phyloP scores from a whole-genome alignment of 2,888 invertebrate species.

The Blastobasis lacticolella region DNA sequence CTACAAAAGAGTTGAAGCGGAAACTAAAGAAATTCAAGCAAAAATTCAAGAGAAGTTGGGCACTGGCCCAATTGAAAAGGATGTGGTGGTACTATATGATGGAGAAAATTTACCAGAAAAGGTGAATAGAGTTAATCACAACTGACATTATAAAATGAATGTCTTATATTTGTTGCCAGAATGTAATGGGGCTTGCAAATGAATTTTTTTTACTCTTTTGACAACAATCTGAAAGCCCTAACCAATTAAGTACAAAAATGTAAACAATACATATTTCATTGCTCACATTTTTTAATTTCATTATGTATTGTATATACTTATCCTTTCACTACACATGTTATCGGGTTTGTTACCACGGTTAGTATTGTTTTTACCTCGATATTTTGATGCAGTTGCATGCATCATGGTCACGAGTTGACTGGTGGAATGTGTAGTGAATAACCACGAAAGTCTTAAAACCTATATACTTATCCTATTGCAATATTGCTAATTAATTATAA shows the following conservation, averaged over 20 bases:
- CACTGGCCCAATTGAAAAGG: constrained; percentile 84
- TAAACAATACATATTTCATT: no score
- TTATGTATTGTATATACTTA: background rate
- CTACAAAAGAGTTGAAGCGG: constrained; percentile 85
- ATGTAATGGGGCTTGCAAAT: no score
- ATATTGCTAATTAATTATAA: background rate
- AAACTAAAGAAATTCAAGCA: constrained; percentile 87
- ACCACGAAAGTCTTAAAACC: no score
- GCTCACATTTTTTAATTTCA: no score
- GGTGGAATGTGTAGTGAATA: background rate
- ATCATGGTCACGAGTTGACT: background rate
- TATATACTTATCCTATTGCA: background rate
- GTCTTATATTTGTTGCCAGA: no score
- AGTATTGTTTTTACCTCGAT: no score
- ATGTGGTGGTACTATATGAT: constrained; percentile 89
- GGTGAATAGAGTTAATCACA: constrained; percentile 23
- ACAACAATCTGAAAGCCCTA: background rate
- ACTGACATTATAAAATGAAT: background rate
- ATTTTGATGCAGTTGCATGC: background rate
- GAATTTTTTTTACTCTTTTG: background rate
- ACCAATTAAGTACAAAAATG: no score
- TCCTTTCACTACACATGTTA: no score
- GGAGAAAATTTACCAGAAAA: constrained; percentile 80
- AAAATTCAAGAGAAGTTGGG: constrained; percentile 82
- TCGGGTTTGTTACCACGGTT: no score